These are phyloP conservation scores for Dynastes grantii DNA, from an alignment of 2,888 invertebrate genomes.

Conservation along the genomic window DNA sequence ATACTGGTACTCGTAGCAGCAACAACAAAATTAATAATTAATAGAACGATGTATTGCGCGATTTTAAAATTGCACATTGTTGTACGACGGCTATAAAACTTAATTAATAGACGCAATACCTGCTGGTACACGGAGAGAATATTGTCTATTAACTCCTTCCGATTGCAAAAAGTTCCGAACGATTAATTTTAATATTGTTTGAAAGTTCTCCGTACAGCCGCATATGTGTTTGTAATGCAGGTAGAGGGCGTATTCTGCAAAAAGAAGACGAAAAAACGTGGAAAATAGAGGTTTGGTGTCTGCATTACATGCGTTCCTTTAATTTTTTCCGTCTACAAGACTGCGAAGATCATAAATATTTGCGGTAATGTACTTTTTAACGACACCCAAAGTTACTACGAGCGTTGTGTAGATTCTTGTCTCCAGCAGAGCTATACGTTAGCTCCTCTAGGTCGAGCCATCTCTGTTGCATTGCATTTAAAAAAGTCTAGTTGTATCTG, in stretches of 20 bases:
- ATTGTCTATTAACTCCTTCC: background rate
- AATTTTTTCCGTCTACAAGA: conserved; percentile 30
- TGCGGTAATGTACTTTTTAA: conserved; percentile 18
- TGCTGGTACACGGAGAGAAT: conserved; percentile 11
- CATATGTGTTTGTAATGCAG: background rate
- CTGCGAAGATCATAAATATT: conserved; percentile 24
- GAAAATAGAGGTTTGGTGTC: background rate
- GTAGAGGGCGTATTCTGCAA: background rate
- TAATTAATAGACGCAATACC: conserved; percentile 30
- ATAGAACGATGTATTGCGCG: background rate
- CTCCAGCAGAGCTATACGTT: background rate
- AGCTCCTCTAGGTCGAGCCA: background rate
- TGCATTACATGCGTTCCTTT: conserved; percentile 10
- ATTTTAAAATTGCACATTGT: conserved; percentile 23
- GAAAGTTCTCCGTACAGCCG: conserved; percentile 2
- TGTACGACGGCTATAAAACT: conserved; percentile 9
- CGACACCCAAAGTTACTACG: background rate
- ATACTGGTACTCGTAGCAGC: background rate
- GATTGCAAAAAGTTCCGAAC: background rate
- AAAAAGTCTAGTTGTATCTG: background rate
- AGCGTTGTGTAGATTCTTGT: background rate
- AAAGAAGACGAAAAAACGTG: conserved; percentile 2
- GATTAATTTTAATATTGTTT: conserved; percentile 17
- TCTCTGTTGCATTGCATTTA: background rate
- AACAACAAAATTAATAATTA: conserved; percentile 19